A percentile compares a stretch with the other conserved stretches of the same genome.
phyloP scores from a whole-genome alignment of 2,797 vertebrate species.

The Rhadinocentrus ornatus region DNA sequence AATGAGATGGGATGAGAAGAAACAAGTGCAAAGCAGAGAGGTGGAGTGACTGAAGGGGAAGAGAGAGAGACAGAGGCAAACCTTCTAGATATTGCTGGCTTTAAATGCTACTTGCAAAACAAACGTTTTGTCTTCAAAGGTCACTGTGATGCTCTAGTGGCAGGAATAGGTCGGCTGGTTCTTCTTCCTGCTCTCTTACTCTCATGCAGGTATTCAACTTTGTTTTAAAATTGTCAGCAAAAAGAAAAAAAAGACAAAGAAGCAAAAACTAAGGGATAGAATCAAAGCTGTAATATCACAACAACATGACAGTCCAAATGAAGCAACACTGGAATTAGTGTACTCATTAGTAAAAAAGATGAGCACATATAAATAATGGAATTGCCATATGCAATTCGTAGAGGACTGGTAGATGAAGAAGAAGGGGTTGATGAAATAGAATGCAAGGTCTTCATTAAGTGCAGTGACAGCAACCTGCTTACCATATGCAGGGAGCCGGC shows the following conservation, averaged over 20 bases:
- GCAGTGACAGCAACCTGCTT: constrained; percentile 66
- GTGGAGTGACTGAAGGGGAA: constrained; percentile 2
- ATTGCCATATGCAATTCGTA: constrained; percentile 43
- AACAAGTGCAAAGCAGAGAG: constrained; percentile 7
- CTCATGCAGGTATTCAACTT: not conserved
- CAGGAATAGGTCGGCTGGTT: constrained; percentile 21
- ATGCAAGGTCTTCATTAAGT: constrained; percentile 79
- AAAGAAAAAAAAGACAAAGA: constrained; percentile 8
- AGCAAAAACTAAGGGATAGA: constrained; percentile 1
- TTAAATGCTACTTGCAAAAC: constrained; percentile 54
- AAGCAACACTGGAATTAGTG: constrained; percentile 49
- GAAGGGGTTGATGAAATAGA: constrained; percentile 79
- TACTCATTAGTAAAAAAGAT: constrained; percentile 62
- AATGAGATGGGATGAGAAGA: constrained; percentile 25
- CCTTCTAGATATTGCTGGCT: constrained; percentile 42
- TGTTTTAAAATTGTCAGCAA: constrained; percentile 1
- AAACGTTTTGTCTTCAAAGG: constrained; percentile 55
- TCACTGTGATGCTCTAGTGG: constrained; percentile 26
- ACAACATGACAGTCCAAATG: constrained; percentile 37
- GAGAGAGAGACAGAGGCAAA: constrained; percentile 18
- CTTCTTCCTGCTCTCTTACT: not conserved
- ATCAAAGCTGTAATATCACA: constrained; percentile 23
- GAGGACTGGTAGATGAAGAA: constrained; percentile 43
- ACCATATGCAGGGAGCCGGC: constrained; percentile 46
- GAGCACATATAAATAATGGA: constrained; percentile 66